Evolutionary conservation across 2,113 vertebrate genomes (phyloP).

Genomic region (Crotophaga sulcirostris): DNA sequence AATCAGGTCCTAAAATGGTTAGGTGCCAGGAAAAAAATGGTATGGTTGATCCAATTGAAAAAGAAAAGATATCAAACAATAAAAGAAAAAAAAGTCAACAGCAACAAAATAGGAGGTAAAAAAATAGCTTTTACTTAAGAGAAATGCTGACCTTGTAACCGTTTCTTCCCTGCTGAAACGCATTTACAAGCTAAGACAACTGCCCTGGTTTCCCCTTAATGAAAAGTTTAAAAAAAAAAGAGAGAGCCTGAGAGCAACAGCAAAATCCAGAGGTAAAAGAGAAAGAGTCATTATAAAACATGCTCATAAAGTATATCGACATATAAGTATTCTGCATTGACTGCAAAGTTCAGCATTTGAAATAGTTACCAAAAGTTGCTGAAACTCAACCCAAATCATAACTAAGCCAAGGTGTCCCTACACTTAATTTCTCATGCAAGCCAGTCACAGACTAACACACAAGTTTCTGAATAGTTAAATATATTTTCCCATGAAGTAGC

Average conservation of each 20-base stretch:
- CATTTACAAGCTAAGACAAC: background rate
- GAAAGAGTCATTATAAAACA: background rate
- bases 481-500: background rate
- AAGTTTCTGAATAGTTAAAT: background rate
- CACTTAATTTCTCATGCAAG: background rate
- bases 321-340: accelerated
- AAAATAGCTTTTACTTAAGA: background rate
- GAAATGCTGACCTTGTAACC: background rate
- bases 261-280: background rate
- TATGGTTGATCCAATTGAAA: background rate
- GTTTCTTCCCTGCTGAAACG: background rate
- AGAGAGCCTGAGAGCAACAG: background rate
- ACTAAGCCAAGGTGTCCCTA: background rate
- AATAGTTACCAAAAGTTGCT: background rate
- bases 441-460: background rate
- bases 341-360: background rate
- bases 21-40: background rate
- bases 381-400: background rate
- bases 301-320: background rate
- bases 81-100: background rate
- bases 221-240: background rate
- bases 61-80: background rate
- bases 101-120: background rate
- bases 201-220: background rate
- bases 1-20: background rate